These are phyloP conservation scores for Nettapus auritus DNA, from an alignment of 2,113 vertebrate genomes.

Conservation along the genomic window DNA sequence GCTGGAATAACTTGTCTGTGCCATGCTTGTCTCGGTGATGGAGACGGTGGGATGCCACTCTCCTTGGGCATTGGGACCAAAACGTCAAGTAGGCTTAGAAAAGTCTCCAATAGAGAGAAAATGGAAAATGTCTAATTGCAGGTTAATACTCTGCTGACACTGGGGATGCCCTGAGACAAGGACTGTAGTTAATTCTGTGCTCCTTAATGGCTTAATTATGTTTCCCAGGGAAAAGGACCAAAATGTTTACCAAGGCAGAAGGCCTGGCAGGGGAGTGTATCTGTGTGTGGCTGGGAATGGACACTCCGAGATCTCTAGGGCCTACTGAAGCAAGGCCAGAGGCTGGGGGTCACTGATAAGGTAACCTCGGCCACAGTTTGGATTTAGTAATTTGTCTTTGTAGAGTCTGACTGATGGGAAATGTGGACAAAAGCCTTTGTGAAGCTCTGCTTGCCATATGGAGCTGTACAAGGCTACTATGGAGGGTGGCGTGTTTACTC, in stretches of 20 bases:
- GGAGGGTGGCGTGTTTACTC: neutral
- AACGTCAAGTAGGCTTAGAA: neutral
- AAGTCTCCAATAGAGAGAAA: neutral
- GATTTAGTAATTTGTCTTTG: conserved; percentile 29
- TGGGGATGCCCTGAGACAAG: neutral
- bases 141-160: neutral
- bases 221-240: conserved; percentile 10
- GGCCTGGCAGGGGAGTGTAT: neutral
- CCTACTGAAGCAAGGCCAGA: conserved; percentile 13
- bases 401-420: conserved; percentile 37
- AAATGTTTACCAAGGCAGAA: conserved; percentile 29
- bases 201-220: rapidly evolving
- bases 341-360: conserved; percentile 66
- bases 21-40: neutral
- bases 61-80: neutral
- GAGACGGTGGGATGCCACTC: neutral
- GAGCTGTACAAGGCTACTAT: neutral
- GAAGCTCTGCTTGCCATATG: conserved; percentile 66
- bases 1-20: neutral
- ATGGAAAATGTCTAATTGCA: neutral
- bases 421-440: conserved; percentile 35
- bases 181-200: neutral
- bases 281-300: conserved; percentile 58
- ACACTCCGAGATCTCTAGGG: conserved; percentile 13
- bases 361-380: conserved; percentile 44